A percentile compares a stretch with the other conserved stretches of the same genome.
Evolutionary conservation across 2,113 vertebrate genomes (phyloP).

Genomic region (Patagioenas fasciata): DNA sequence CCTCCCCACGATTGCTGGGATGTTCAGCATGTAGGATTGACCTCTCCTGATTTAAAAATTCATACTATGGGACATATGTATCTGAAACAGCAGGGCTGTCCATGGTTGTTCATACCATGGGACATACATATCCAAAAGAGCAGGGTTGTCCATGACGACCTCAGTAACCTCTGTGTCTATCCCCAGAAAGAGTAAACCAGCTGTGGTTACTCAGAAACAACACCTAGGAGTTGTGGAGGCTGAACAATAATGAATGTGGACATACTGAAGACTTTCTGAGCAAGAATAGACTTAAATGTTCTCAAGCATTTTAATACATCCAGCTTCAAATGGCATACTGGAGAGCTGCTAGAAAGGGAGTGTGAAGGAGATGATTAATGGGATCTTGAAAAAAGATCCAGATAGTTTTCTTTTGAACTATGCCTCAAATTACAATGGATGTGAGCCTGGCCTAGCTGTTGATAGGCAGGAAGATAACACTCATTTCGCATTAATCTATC

Average conservation of each 20-base stretch:
- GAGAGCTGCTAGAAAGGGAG: background rate
- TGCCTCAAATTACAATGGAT: conserved; percentile 22
- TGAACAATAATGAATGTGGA: background rate
- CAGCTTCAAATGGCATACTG: background rate
- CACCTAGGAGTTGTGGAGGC: background rate
- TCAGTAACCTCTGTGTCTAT: background rate
- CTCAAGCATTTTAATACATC: background rate
- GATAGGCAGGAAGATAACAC: conserved; percentile 24
- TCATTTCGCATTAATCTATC: conserved; percentile 37
- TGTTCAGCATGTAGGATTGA: background rate
- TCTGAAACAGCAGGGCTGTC: background rate
- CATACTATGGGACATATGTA: background rate
- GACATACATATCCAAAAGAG: background rate
- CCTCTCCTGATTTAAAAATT: background rate
- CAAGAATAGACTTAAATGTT: background rate
- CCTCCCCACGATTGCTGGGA: background rate
- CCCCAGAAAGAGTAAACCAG: background rate
- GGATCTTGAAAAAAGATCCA: background rate
- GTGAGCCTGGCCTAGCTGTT: background rate
- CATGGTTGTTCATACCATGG: background rate
- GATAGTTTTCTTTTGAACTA: conserved; percentile 27
- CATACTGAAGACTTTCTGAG: background rate
- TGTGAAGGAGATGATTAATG: conserved; percentile 7
- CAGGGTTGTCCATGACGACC: background rate
- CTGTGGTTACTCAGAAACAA: background rate